Conservation (phyloP, 2,797 vertebrate species). For the Protonibea diacanthus region DNA sequence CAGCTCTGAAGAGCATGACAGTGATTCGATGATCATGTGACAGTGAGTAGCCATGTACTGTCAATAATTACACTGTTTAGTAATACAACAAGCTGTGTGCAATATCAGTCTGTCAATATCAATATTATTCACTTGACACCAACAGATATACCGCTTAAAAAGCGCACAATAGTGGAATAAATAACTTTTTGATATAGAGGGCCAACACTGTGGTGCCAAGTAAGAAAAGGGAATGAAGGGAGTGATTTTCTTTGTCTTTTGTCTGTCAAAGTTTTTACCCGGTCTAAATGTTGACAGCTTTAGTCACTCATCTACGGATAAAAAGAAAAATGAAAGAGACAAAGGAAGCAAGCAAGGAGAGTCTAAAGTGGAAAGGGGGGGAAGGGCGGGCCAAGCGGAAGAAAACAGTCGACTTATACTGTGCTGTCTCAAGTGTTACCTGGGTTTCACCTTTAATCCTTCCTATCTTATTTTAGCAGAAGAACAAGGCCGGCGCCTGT, state of each 20-base stretch:
- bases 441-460: slow-evolving; percentile 62
- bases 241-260: slow-evolving; percentile 52
- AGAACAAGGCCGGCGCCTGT: slow-evolving; percentile 49
- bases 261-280: slow-evolving; percentile 52
- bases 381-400: slow-evolving; percentile 31
- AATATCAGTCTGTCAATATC: slow-evolving; percentile 37
- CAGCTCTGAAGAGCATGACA: slow-evolving; percentile 64
- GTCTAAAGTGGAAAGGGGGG: slow-evolving; percentile 36
- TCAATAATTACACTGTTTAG: slow-evolving; percentile 60
- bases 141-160: slow-evolving; percentile 13
- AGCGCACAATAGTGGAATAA: slow-evolving; percentile 20
- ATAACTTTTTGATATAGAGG: slow-evolving; percentile 3
- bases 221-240: slow-evolving; percentile 26
- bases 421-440: slow-evolving; percentile 49
- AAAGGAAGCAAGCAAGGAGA: slow-evolving; percentile 32
- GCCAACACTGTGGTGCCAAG: slow-evolving; percentile 3
- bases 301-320: slow-evolving; percentile 50
- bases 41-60: slow-evolving; percentile 37
- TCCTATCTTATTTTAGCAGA: slow-evolving; percentile 45
- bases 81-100: slow-evolving; percentile 21
- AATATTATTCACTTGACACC: slow-evolving; percentile 23
- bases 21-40: slow-evolving; percentile 63
- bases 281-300: slow-evolving; percentile 52
- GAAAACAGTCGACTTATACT: slow-evolving; percentile 24
- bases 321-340: slow-evolving; percentile 59